phyloP scores from a whole-genome alignment of 2,113 vertebrate genomes.

The Ceyx cyanopectus region DNA sequence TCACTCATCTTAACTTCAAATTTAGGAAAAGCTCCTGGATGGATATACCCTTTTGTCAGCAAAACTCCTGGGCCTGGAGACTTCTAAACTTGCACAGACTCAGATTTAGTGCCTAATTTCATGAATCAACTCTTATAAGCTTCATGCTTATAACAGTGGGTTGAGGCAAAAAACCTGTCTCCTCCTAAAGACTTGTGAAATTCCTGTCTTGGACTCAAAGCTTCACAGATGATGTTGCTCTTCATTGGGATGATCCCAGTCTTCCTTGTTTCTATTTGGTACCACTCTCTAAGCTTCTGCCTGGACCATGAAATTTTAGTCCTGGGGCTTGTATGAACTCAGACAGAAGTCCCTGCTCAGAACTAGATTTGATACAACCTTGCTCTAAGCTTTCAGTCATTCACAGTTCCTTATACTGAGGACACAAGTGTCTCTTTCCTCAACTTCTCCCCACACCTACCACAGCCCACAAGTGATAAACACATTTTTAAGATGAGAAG shows the following conservation, averaged over 20 bases:
- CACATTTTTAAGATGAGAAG: constrained; percentile 20
- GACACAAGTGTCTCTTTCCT: not conserved
- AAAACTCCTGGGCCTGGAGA: not conserved
- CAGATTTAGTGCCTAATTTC: not conserved
- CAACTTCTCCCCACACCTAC: not conserved
- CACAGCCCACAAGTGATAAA: constrained; percentile 27
- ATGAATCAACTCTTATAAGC: not conserved
- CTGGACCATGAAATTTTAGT: not conserved
- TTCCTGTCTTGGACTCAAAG: not conserved
- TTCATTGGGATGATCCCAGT: not conserved
- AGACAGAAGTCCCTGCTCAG: not conserved
- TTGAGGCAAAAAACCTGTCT: not conserved
- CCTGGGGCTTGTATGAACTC: not conserved
- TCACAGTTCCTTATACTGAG: not conserved
- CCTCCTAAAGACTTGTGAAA: not conserved
- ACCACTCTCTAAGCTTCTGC: not conserved
- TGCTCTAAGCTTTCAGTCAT: not conserved
- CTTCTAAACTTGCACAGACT: not conserved
- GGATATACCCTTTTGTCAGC: not conserved
- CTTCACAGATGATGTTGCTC: not conserved
- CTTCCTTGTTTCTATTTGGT: not conserved
- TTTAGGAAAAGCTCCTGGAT: not conserved
- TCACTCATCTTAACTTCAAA: not conserved
- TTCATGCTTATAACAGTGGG: not conserved
- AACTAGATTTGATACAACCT: not conserved